These are phyloP conservation scores for Copidosoma aretas DNA, from an alignment of 2,888 invertebrate species.

Conservation along the genomic window DNA sequence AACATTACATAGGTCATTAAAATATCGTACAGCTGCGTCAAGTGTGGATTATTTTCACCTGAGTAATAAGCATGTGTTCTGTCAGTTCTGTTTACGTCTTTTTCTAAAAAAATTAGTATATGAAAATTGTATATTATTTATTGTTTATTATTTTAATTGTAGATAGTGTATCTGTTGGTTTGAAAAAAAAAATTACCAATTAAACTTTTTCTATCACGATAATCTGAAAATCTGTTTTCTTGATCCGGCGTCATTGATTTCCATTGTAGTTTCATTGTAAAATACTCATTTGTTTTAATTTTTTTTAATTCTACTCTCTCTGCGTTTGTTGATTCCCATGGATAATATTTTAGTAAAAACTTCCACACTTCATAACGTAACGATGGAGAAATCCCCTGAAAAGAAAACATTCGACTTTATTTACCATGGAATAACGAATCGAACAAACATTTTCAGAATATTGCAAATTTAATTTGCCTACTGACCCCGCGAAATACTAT, in stretches of 20 bases:
- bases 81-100: constrained; percentile 97
- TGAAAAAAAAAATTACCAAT: constrained; percentile 68
- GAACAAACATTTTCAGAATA: too few relatives aligned
- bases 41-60: constrained; percentile 92
- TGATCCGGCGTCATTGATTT: constrained; percentile 85
- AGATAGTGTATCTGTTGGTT: too few relatives aligned
- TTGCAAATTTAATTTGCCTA: constrained; percentile 40
- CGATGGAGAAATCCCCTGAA: constrained; percentile 78
- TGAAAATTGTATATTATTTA: constrained; percentile 13
- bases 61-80: constrained; percentile 87
- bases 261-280: constrained; percentile 97
- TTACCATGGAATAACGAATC: too few relatives aligned
- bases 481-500: constrained; percentile 90
- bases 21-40: constrained; percentile 85
- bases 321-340: constrained; percentile 80
- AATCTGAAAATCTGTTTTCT: constrained; percentile 85
- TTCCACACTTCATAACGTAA: constrained; percentile 92
- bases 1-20: constrained; percentile 99
- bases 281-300: constrained; percentile 84
- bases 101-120: constrained; percentile 69
- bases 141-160: too few relatives aligned
- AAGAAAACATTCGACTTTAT: constrained; percentile 35
- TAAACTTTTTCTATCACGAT: constrained; percentile 88
- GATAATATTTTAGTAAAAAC: constrained; percentile 86
- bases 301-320: constrained; percentile 75